A percentile compares a stretch with the other conserved stretches of the same genome.
Conservation (phyloP, 1,140 invertebrate genomes). For the Brachionus paranguensis region DNA sequence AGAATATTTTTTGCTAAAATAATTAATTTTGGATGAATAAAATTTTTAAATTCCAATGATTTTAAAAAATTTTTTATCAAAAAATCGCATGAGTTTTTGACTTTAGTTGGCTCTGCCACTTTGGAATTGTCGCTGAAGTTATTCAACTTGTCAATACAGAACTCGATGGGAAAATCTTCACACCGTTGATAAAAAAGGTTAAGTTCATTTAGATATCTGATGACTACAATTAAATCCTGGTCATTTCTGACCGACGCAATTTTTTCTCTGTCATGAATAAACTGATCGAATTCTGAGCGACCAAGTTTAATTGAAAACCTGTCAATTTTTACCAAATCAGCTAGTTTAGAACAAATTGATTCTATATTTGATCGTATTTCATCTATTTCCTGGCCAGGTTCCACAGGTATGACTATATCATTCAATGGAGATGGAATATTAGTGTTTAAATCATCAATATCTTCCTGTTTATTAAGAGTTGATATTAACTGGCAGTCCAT, state of each 20-base stretch:
- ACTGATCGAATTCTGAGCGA: conserved; percentile 1
- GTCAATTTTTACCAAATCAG: neutral
- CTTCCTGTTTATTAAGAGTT: neutral
- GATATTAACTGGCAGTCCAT: neutral
- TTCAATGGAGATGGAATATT: conserved; percentile 7
- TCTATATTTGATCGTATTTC: neutral
- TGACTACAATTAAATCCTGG: neutral
- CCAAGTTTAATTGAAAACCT: neutral
- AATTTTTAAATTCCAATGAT: neutral
- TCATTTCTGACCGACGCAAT: neutral
- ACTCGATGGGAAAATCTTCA: neutral
- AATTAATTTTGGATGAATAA: neutral
- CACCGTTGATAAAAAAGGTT: conserved; percentile 3
- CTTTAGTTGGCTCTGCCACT: neutral
- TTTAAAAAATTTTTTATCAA: neutral
- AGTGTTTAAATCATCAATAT: neutral
- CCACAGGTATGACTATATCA: neutral
- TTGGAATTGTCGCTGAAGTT: neutral
- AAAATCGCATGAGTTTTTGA: neutral
- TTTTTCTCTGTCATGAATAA: neutral
- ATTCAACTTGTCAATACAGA: neutral
- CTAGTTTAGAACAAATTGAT: neutral
- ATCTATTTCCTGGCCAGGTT: neutral
- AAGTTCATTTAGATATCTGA: neutral
- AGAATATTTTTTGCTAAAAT: neutral